A percentile compares a stretch with the other conserved stretches of the same genome.
These are phyloP conservation scores for Hirtodrosophila alboralis DNA, from an alignment of 2,888 invertebrate species.

Conservation along the genomic window DNA sequence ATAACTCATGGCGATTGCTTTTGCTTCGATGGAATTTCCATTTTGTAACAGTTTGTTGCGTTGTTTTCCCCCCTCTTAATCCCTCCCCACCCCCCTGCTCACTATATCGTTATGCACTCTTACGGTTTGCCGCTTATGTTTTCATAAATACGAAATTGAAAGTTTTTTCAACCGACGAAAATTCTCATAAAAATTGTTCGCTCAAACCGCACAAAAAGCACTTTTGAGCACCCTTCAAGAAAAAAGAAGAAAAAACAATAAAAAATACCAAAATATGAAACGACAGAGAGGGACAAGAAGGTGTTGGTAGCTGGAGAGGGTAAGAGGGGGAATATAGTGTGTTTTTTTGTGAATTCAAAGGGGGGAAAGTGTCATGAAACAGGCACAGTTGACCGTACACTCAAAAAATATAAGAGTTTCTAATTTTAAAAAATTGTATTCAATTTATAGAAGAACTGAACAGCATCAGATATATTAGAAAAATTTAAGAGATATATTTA, in stretches of 20 bases:
- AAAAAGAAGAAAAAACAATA: no score
- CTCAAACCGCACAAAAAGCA: constrained; percentile 62
- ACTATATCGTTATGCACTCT: constrained; percentile 7
- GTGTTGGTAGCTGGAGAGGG: neutral
- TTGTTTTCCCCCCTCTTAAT: constrained; percentile 16
- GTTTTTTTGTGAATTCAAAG: no score
- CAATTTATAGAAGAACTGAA: no score
- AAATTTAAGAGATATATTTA: no score
- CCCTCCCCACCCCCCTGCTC: neutral
- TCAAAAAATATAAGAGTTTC: no score
- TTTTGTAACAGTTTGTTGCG: constrained; percentile 72
- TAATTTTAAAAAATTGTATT: no score
- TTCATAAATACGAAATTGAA: constrained; percentile 75
- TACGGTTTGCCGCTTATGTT: constrained; percentile 52
- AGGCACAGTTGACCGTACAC: constrained; percentile 51
- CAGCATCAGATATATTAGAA: no score
- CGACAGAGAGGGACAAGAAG: neutral
- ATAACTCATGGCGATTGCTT: constrained; percentile 61
- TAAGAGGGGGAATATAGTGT: no score
- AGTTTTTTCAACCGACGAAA: constrained; percentile 73
- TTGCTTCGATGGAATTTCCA: constrained; percentile 71
- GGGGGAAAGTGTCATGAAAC: constrained; percentile 36
- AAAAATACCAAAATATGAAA: constrained; percentile 50
- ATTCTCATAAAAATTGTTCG: constrained; percentile 77
- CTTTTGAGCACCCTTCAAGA: constrained; percentile 70